Percentiles rank a stretch among this genome's conserved stretches.
phyloP scores from a whole-genome alignment of 2,113 vertebrate genomes.

The Mormyrus lacerda region DNA sequence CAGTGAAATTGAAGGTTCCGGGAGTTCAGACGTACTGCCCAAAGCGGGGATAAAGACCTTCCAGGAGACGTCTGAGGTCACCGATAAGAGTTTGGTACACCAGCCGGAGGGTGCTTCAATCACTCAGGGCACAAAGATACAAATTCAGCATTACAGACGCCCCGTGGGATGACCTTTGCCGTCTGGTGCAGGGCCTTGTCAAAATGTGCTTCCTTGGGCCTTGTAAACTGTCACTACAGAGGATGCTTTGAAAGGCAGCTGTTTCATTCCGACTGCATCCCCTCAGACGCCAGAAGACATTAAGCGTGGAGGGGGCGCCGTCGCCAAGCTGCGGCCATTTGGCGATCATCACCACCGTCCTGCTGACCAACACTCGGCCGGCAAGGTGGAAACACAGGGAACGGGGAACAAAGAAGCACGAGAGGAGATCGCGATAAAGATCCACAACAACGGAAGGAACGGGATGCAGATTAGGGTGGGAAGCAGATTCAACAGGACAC shows the following conservation, averaged over 20 bases:
- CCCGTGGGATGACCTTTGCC: neutral
- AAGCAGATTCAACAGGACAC: neutral
- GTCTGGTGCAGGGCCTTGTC: neutral
- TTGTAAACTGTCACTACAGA: neutral
- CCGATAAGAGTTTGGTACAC: conserved; percentile 52
- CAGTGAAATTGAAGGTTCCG: conserved; percentile 40
- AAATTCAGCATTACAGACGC: conserved; percentile 35
- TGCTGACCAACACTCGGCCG: neutral
- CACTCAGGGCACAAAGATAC: conserved; percentile 31
- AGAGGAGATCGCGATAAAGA: neutral
- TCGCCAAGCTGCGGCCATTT: neutral
- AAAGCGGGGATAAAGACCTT: conserved; percentile 34
- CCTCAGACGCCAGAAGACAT: neutral
- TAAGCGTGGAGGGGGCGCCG: neutral
- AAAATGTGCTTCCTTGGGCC: neutral
- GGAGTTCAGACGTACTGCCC: neutral
- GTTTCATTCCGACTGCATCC: neutral
- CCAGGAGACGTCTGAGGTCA: conserved; percentile 7
- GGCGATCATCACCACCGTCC: neutral
- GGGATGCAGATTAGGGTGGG: neutral
- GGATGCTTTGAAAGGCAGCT: neutral
- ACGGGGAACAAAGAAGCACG: neutral
- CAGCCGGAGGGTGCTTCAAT: conserved; percentile 41
- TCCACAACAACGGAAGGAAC: neutral
- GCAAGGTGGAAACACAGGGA: conserved; percentile 1